Percentiles rank a stretch among this genome's conserved stretches.
Evolutionary conservation across 2,113 vertebrate species (phyloP).

Genomic region (Strigops habroptila): DNA sequence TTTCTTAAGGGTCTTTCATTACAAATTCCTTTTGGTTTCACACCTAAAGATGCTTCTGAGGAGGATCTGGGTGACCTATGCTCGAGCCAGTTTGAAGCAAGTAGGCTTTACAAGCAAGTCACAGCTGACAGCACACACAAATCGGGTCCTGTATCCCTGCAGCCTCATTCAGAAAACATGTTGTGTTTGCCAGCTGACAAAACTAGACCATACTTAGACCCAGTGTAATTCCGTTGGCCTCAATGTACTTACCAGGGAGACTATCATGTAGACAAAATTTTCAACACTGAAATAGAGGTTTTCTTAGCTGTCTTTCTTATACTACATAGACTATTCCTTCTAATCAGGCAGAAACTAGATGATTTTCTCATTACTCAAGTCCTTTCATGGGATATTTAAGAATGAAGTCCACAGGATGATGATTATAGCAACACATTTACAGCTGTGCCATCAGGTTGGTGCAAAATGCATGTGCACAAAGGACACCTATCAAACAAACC

Average conservation of each 20-base stretch:
- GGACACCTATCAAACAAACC: neutral
- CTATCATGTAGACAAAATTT: neutral
- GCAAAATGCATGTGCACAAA: neutral
- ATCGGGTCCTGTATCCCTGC: neutral
- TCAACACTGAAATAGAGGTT: neutral
- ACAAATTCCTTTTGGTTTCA: conserved; percentile 32
- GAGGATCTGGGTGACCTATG: neutral
- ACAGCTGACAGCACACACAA: neutral
- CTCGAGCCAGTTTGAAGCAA: neutral
- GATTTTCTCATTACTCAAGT: neutral
- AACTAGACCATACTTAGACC: neutral
- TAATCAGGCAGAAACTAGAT: neutral
- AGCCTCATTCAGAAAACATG: neutral
- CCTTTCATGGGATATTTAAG: neutral
- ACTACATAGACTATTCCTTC: neutral
- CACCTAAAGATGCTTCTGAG: neutral
- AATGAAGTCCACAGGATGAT: neutral
- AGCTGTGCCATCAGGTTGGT: neutral
- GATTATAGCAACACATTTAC: neutral
- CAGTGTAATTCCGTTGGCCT: neutral
- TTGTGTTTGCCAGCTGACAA: neutral
- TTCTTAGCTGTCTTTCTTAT: neutral
- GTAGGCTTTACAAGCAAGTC: neutral
- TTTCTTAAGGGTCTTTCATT: conserved; percentile 23
- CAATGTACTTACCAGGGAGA: neutral